A percentile compares a stretch with the other conserved stretches of the same genome.
Evolutionary conservation across 2,113 vertebrate species (phyloP).

Genomic region (Cepphus grylle): DNA sequence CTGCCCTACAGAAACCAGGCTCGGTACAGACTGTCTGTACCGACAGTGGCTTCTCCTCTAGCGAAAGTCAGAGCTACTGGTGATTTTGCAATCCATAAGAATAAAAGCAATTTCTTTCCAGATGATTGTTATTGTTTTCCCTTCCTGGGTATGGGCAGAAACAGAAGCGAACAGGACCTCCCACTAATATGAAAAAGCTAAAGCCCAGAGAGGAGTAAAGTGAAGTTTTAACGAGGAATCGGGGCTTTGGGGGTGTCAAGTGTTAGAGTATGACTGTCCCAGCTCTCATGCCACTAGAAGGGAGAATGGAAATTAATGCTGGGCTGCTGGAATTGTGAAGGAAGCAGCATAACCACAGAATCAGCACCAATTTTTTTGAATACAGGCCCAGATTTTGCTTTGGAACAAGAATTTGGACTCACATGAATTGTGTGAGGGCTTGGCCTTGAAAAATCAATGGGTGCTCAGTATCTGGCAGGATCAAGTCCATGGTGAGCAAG

Average conservation of each 20-base stretch:
- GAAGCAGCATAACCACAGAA: slow-evolving; percentile 52
- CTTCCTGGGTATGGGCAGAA: neutral
- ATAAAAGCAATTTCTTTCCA: slow-evolving; percentile 10
- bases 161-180: slow-evolving; percentile 31
- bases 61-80: neutral
- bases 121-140: slow-evolving; percentile 34
- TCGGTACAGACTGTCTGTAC: neutral
- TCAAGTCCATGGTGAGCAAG: slow-evolving; percentile 27
- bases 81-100: slow-evolving; percentile 5
- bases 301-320: slow-evolving; percentile 34
- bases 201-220: neutral
- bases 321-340: slow-evolving; percentile 15
- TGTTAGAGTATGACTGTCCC: neutral
- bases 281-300: neutral
- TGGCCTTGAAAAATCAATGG: slow-evolving; percentile 54
- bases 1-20: neutral
- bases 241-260: slow-evolving; percentile 7
- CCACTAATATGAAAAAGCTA: slow-evolving; percentile 9
- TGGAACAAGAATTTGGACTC: slow-evolving; percentile 60
- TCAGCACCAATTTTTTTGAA: slow-evolving; percentile 44
- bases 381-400: slow-evolving; percentile 28
- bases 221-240: neutral
- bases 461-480: slow-evolving; percentile 38
- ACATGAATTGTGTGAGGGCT: slow-evolving; percentile 35
- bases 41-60: neutral